Conservation (phyloP, 2,797 vertebrate species). For the Phyllotis vaccarum region DNA sequence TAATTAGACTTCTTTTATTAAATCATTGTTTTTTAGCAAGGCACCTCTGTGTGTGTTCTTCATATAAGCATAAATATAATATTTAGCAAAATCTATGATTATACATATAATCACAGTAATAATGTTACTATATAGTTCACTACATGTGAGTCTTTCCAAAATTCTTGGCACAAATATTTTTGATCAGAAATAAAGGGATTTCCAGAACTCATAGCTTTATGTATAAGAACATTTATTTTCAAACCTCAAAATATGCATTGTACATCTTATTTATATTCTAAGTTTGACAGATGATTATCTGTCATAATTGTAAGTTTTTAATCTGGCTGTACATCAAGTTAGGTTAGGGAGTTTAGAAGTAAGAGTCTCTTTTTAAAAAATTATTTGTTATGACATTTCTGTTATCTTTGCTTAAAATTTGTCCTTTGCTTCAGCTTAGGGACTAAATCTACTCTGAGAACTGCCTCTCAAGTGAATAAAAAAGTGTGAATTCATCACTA, state of each 20-base stretch:
- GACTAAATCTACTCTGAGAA: not conserved
- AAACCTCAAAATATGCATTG: not conserved
- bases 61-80: not conserved
- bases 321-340: not conserved
- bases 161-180: not conserved
- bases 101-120: not conserved
- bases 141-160: not conserved
- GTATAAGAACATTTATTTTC: not conserved
- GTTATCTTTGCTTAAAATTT: not conserved
- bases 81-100: not conserved
- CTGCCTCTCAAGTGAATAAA: not conserved
- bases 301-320: not conserved
- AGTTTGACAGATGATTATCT: not conserved
- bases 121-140: not conserved
- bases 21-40: not conserved
- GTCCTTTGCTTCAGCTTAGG: not conserved
- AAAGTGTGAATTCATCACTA: not conserved
- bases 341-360: slow-evolving; percentile 17
- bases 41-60: not conserved
- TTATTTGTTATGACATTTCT: slow-evolving; percentile 27
- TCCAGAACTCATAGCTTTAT: not conserved
- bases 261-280: not conserved
- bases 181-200: not conserved
- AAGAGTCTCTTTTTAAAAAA: not conserved
- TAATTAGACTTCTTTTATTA: not conserved